Evolutionary conservation across 64 coral and sea anemone species (phyloP).

Genomic region (Stylophora pistillata): DNA sequence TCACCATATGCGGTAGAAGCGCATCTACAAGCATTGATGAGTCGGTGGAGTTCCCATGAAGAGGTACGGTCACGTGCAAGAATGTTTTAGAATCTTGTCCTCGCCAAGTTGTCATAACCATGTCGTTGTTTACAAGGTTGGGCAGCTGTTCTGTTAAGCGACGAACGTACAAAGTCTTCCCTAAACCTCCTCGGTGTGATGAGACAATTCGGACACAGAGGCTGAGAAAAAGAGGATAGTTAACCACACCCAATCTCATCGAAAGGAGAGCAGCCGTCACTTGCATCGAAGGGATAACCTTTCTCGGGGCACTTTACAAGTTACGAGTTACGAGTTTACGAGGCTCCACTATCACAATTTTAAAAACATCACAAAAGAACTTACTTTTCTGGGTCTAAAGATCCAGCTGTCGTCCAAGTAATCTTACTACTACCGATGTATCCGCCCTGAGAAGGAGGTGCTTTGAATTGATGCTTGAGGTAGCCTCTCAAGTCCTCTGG

Average conservation of each 20-base stretch:
- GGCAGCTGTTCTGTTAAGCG: constrained; percentile 59
- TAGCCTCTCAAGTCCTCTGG: constrained; percentile 32
- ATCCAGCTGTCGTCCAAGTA: constrained; percentile 65
- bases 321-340: too few relatives aligned
- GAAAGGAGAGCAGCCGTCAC: too few relatives aligned
- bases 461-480: constrained; percentile 55
- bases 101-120: neutral
- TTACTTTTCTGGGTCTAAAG: constrained; percentile 71
- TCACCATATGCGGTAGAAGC: constrained; percentile 54
- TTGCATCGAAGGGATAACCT: too few relatives aligned
- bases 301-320: too few relatives aligned
- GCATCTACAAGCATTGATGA: constrained; percentile 40
- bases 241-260: constrained; percentile 27
- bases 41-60: constrained; percentile 79
- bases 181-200: constrained; percentile 64
- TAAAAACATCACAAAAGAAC: too few relatives aligned
- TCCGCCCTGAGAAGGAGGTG: constrained; percentile 33
- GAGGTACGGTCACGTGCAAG: constrained; percentile 61
- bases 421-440: constrained; percentile 50
- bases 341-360: too few relatives aligned
- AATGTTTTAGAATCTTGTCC: neutral
- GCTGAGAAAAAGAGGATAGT: constrained; percentile 11
- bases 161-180: constrained; percentile 57
- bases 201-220: constrained; percentile 68
- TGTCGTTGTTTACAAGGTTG: constrained; percentile 58